A percentile compares a stretch with the other conserved stretches of the same genome.
Conservation (phyloP, 2,113 vertebrate genomes). For the Solenodon paradoxus region DNA sequence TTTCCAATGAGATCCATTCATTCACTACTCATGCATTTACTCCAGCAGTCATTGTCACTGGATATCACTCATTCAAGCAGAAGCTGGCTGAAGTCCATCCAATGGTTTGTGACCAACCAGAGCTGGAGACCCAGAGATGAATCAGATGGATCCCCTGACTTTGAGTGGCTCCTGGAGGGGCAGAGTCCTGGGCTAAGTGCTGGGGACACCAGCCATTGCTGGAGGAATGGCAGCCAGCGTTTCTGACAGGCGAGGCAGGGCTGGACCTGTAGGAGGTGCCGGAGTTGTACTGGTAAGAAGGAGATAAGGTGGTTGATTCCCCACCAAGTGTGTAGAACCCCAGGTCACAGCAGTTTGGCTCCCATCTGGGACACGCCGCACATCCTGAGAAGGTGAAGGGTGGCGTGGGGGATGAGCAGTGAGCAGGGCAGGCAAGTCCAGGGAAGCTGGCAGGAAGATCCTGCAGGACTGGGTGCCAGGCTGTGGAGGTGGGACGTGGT, state of each 20-base stretch:
- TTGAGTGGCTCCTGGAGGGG: background rate
- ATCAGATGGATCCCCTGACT: background rate
- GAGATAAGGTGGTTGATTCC: background rate
- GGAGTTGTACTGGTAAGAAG: background rate
- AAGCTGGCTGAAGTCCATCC: background rate
- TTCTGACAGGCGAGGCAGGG: background rate
- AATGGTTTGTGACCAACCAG: background rate
- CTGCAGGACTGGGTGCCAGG: fast-evolving
- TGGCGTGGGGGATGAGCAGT: background rate
- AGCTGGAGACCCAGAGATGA: background rate
- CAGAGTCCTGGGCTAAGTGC: background rate
- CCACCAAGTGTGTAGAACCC: background rate
- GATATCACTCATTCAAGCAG: background rate
- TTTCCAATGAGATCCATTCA: background rate
- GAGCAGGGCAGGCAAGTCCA: background rate
- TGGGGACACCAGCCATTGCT: background rate
- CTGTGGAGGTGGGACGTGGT: background rate
- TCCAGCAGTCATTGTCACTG: background rate
- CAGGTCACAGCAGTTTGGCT: background rate
- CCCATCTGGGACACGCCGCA: background rate
- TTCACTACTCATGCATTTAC: background rate
- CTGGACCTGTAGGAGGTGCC: background rate
- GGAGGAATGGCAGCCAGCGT: background rate
- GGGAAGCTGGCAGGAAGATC: no score
- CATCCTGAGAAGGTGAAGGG: background rate